Evolutionary conservation across 2,888 invertebrate species (phyloP).

Genomic region (Nycteola revayana): DNA sequence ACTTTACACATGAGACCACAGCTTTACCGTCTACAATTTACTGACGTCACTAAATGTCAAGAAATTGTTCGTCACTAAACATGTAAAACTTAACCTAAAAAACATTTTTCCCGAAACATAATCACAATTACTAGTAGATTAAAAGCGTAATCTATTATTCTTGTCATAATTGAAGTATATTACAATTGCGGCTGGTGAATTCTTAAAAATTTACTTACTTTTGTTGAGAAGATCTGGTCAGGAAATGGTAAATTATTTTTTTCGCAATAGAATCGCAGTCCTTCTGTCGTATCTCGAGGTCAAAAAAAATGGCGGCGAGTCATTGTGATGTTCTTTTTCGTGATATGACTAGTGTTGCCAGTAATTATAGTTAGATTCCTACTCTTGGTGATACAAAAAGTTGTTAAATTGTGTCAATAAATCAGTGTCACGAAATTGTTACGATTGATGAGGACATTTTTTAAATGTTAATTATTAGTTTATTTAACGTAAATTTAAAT

Average conservation of each 20-base stretch:
- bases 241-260: slow-evolving; percentile 5
- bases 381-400: slow-evolving; percentile 8
- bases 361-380: slow-evolving; percentile 10
- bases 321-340: slow-evolving; percentile 11
- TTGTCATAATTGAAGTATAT: slow-evolving; percentile 13
- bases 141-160: slow-evolving; percentile 16
- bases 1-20: slow-evolving; percentile 9
- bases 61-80: slow-evolving; percentile 17
- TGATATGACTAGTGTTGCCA: slow-evolving; percentile 9
- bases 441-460: slow-evolving; percentile 1
- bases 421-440: slow-evolving; percentile 3
- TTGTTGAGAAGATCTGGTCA: slow-evolving; percentile 14
- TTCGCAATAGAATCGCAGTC: background rate
- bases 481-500: slow-evolving; percentile 9
- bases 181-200: slow-evolving; percentile 11
- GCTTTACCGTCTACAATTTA: slow-evolving; percentile 20
- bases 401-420: slow-evolving; percentile 1
- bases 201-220: slow-evolving; percentile 15
- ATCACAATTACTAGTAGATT: slow-evolving; percentile 10
- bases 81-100: slow-evolving; percentile 11
- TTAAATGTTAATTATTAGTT: slow-evolving; percentile 5
- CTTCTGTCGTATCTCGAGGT: slow-evolving; percentile 6
- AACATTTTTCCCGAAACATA: slow-evolving; percentile 10
- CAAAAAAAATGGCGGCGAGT: slow-evolving; percentile 8
- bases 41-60: slow-evolving; percentile 18